phyloP scores from a whole-genome alignment of 2,888 invertebrate species.

The Rambutsinella grinnellia region DNA sequence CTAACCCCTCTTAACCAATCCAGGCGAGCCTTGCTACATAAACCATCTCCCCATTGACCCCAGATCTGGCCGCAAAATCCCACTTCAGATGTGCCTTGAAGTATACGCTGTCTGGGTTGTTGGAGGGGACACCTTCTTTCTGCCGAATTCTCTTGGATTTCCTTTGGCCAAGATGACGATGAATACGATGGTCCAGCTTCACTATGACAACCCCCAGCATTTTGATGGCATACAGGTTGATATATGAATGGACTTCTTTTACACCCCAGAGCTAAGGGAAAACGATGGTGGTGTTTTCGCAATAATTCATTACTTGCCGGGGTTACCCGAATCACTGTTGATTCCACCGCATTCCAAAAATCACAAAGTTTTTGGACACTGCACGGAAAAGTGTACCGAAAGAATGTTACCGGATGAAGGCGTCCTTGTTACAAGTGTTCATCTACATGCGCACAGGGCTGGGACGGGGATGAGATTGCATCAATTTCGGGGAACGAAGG shows the following conservation, averaged over 20 bases:
- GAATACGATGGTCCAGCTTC: slow-evolving; percentile 37
- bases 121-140: slow-evolving; percentile 5
- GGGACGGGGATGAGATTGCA: slow-evolving; percentile 77
- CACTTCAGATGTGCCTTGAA: slow-evolving; percentile 6
- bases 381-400: background rate
- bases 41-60: background rate
- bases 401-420: slow-evolving; percentile 12
- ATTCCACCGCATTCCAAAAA: slow-evolving; percentile 32
- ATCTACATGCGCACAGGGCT: background rate
- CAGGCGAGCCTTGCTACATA: background rate
- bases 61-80: background rate
- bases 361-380: slow-evolving; percentile 6
- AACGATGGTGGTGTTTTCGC: slow-evolving; percentile 16
- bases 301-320: background rate
- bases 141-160: slow-evolving; percentile 41
- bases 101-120: background rate
- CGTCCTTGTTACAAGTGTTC: background rate
- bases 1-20: background rate
- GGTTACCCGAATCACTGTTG: background rate
- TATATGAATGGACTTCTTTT: slow-evolving; percentile 12
- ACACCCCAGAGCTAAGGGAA: slow-evolving; percentile 19
- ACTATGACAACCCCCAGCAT: slow-evolving; percentile 29
- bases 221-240: background rate
- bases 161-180: slow-evolving; percentile 4
- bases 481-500: slow-evolving; percentile 81